Evolutionary conservation across 2,888 invertebrate species (phyloP), one percentile per base, ranked within the genome.

Genomic region (Crocallis elinguaria): DNA sequence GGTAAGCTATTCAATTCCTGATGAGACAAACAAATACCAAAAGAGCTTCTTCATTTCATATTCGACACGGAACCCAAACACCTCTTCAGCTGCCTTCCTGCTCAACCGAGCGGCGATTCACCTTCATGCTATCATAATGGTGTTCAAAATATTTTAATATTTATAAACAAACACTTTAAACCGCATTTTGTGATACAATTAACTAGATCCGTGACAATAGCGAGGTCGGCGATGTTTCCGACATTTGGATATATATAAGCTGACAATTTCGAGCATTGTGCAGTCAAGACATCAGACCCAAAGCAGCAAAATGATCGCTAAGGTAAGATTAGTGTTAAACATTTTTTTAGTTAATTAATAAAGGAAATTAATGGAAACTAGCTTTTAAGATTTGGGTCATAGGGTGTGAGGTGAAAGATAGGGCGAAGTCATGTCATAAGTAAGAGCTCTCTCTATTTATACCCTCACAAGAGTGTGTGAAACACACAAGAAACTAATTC

Each of bases 231-330:
- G 65, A 64, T 70, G 71, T 80, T 83, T 83, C 78, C 77, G 71
- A 73, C 68, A 71, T 75, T 70, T 66, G 57, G 64, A 71, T 70
- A 67, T 75, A 70, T 85, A 85, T 83, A 86, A 84, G 78, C 73
- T 68, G 71, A 70, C 60, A 70, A 57, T 71, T 75, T 73, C 60
- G 53, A 67, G 57, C 38, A 54, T 65, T 62, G 66, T 73, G 71
- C 84, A 86, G 79, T 82, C 77, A 63, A 72, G 73, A 61, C 69
- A 59, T 69, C 55, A 65, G 51, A 66, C 51, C 69, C 63, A 67
- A 72, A 72, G 64, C 69, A 73, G 67, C 75, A 79, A 75, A 66
- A 82, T 82, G 82, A 76, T 79, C 63, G 78, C 81, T 69, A 84
- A 84, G 83, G 83, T 84, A 73, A 81, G 77, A 53, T 38, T 25